Evolutionary conservation across 1,140 invertebrate species (phyloP).

Genomic region (Scylla paramamosain): DNA sequence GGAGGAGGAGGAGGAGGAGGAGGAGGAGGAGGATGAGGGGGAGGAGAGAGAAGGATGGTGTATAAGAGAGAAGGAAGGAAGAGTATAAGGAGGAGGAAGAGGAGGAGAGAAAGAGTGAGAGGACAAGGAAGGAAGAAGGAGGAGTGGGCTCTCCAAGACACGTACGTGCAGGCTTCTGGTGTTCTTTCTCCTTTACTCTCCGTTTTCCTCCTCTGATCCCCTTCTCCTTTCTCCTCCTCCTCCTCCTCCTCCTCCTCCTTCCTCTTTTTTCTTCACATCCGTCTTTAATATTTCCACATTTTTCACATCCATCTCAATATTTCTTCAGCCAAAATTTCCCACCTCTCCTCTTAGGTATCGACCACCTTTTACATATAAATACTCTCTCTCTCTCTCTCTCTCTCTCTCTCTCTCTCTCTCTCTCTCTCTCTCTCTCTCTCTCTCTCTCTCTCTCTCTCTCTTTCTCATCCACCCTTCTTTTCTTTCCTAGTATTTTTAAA

Average conservation of each 20-base stretch:
- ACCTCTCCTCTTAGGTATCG: neutral
- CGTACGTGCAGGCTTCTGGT: neutral
- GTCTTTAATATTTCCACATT: neutral
- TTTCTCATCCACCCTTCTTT: neutral
- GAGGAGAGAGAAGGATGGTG: neutral
- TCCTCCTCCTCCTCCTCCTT: neutral
- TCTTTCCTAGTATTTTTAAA: too few species aligned
- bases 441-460: neutral
- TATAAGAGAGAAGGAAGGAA: neutral
- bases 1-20: constrained; percentile 18
- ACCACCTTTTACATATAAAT: neutral
- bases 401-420: neutral
- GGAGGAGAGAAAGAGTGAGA: neutral
- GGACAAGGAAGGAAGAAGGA: neutral
- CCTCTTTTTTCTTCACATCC: neutral
- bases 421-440: constrained; percentile 43
- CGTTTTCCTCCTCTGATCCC: neutral
- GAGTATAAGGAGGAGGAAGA: neutral
- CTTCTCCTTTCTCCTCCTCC: neutral
- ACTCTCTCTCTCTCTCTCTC: constrained; percentile 32
- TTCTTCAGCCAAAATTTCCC: neutral
- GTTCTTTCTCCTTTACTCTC: neutral
- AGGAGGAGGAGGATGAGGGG: neutral
- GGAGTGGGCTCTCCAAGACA: neutral
- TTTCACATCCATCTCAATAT: neutral